These are phyloP conservation scores for Alauda arvensis DNA, from an alignment of 2,797 vertebrate species.

Conservation along the genomic window DNA sequence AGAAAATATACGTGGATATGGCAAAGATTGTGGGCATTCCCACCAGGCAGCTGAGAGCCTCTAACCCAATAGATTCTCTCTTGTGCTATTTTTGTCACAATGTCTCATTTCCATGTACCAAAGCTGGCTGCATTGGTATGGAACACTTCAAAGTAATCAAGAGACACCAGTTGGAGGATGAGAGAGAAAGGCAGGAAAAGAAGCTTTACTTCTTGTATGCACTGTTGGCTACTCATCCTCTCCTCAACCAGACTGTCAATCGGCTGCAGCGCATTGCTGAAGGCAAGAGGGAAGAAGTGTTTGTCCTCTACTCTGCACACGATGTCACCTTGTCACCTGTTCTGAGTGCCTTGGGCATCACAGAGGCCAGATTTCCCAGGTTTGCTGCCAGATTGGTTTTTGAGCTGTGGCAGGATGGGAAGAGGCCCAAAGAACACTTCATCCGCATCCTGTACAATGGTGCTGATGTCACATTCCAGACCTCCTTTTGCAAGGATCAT, in stretches of 20 bases:
- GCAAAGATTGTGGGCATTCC: constrained; percentile 84
- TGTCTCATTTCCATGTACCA: constrained; percentile 86
- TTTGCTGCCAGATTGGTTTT: constrained; percentile 93
- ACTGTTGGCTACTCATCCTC: constrained; percentile 85
- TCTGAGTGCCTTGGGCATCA: constrained; percentile 90
- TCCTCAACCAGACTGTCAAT: constrained; percentile 85
- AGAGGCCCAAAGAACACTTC: constrained; percentile 74
- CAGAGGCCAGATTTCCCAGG: constrained; percentile 86
- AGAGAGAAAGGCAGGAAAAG: constrained; percentile 81
- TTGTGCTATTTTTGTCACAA: constrained; percentile 93
- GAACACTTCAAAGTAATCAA: constrained; percentile 90
- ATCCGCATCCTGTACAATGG: constrained; percentile 93
- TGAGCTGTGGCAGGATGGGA: constrained; percentile 89
- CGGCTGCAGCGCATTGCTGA: constrained; percentile 82
- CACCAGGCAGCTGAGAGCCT: constrained; percentile 85
- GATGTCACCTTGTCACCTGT: constrained; percentile 92
- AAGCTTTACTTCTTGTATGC: constrained; percentile 88
- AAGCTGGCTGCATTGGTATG: constrained; percentile 79
- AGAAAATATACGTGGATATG: constrained; percentile 87
- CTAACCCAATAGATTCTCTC: constrained; percentile 93
- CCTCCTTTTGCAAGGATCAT: constrained; percentile 84
- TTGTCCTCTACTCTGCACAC: constrained; percentile 89
- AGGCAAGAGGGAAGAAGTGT: constrained; percentile 77
- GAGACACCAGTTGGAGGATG: constrained; percentile 89
- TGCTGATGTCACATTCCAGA: constrained; percentile 92